These are phyloP conservation scores for Lepus townsendii DNA, from an alignment of 2,797 vertebrate species.

Conservation along the genomic window DNA sequence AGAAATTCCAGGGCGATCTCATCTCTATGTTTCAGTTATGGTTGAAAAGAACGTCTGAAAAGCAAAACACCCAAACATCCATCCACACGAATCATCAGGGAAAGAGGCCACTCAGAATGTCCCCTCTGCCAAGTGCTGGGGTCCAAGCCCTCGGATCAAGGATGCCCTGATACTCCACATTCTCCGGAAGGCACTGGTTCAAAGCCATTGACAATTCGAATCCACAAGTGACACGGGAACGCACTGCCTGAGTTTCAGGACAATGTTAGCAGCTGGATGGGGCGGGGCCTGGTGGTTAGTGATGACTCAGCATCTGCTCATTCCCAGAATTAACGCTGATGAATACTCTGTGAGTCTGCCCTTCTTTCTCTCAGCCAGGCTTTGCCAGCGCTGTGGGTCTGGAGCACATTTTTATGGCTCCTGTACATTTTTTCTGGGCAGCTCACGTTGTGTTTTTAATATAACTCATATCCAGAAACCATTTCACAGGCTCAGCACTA, in stretches of 20 bases:
- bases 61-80: neutral
- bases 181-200: neutral
- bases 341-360: neutral
- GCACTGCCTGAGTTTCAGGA: neutral
- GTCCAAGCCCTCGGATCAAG: neutral
- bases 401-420: neutral
- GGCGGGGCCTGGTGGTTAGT: neutral
- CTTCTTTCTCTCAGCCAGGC: neutral
- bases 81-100: neutral
- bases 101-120: neutral
- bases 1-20: constrained; percentile 8
- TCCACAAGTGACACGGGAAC: neutral
- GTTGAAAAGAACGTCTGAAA: constrained; percentile 51
- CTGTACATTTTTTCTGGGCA: constrained; percentile 18
- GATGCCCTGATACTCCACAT: neutral
- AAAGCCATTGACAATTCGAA: neutral
- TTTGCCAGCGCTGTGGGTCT: neutral
- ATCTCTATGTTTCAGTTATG: constrained; percentile 83
- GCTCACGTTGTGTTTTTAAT: neutral
- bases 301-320: neutral
- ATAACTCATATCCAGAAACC: constrained; percentile 3
- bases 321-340: neutral
- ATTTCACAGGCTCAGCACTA: neutral
- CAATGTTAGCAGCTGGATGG: neutral
- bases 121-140: neutral